Evolutionary conservation across 2,888 invertebrate species (phyloP).

Genomic region (Drosophila aldrichi): DNA sequence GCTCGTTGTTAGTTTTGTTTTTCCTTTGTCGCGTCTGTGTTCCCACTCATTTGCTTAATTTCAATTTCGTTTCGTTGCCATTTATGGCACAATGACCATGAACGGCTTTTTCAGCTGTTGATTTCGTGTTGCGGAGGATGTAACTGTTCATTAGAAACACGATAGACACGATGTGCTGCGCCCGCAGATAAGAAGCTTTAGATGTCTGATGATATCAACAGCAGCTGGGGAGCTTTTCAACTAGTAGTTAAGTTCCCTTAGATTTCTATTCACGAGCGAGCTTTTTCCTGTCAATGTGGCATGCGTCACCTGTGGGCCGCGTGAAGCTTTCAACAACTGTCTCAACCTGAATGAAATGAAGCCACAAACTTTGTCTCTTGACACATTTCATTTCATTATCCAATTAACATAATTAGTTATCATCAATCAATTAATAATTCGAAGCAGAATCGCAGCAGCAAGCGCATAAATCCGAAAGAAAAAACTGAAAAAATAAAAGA

Average conservation of each 20-base stretch:
- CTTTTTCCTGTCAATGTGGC: conserved; percentile 55
- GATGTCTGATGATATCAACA: conserved; percentile 58
- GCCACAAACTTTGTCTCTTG: conserved; percentile 54
- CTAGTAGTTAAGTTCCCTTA: conserved; percentile 17
- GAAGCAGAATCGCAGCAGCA: conserved; percentile 44
- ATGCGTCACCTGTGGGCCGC: conserved; percentile 37
- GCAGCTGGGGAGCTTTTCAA: conserved; percentile 9
- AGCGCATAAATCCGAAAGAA: conserved; percentile 70
- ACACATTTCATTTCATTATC: conserved; percentile 77
- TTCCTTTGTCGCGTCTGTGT: conserved; percentile 64
- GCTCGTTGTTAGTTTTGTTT: conserved; percentile 48
- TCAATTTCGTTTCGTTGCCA: conserved; percentile 82
- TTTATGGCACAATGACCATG: conserved; percentile 84
- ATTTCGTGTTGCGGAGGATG: conserved; percentile 69
- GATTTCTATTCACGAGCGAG: conserved; percentile 20
- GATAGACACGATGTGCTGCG: conserved; percentile 41
- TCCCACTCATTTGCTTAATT: conserved; percentile 79
- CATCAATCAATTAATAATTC: conserved; percentile 79
- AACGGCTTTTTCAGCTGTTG: conserved; percentile 64
- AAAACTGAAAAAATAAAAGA: conserved; percentile 1
- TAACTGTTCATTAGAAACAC: conserved; percentile 69
- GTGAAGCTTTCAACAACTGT: conserved; percentile 23
- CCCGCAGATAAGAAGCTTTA: conserved; percentile 44
- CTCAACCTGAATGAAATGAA: conserved; percentile 42
- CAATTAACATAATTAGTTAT: conserved; percentile 80